Evolutionary conservation across 2,113 vertebrate species (phyloP), one percentile per base, ranked within the genome.

Genomic region (Leptobrachium ailaonicum): DNA sequence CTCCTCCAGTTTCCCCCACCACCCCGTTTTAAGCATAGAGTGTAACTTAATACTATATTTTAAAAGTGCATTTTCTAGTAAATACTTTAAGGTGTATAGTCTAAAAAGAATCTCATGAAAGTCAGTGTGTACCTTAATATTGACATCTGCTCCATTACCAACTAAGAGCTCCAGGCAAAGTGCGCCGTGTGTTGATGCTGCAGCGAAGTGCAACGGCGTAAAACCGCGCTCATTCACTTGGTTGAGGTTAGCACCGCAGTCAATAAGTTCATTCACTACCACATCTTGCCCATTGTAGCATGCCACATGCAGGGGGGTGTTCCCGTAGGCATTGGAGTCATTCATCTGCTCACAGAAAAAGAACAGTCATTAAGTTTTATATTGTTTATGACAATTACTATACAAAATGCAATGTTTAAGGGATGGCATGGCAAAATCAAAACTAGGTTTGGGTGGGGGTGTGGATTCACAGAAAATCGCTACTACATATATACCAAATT

Each of bases 221-320:
- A 99, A 99, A 8, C 97, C 98, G 83, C 96, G 98, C 82, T 97
- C 96, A 68, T 99, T 99, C 86, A 95, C 95, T 82, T 97, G 96
- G 93, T 99, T 99, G 47, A 99, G 95, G 67, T 96, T 95, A 84
- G 98, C 97, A 83, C 98, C 97, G 42, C 93, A 94, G 75, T 98
- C 98, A 82, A 99, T 97, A 53, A 99, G 95, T 87, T 99, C 96
- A 47, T 98, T 99, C 84, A 99, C 97, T 43, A 99, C 97, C 86
- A 98, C 96, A 71, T 99, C 97, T 87, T 99, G 98, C 40, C 98
- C 98, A 12, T 99, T 99, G 87, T 98, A 98, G 87, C 98, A 99
- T 84, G 97, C 97, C 86, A 99, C 95, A 1, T 99, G 98, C 64
- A 99, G 94, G 32, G 98, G 94, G 2, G 97, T 98, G 90, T 99